Conservation (phyloP, 1,140 invertebrate species). For the Temnothorax nylanderi region DNA sequence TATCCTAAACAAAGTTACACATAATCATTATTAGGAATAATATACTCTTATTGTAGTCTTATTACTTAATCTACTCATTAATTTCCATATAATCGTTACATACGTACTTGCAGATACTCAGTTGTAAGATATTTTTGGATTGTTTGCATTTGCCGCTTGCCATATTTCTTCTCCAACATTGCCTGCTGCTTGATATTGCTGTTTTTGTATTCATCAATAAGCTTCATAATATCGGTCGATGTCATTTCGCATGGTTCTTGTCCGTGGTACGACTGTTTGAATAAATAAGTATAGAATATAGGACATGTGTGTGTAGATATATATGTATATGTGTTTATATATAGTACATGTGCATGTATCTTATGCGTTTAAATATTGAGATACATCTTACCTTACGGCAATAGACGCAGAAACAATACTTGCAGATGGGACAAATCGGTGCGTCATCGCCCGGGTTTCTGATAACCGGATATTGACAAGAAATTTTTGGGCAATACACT, state of each 20-base stretch:
- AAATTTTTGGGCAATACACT: conserved; percentile 86
- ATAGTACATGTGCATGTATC: neutral
- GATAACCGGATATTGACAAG: conserved; percentile 87
- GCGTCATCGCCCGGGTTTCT: conserved; percentile 83
- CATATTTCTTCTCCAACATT: conserved; percentile 67
- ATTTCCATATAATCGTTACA: conserved; percentile 11
- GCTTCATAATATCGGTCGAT: conserved; percentile 12
- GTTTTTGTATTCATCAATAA: conserved; percentile 66
- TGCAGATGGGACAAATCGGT: conserved; percentile 86
- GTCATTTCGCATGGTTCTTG: conserved; percentile 61
- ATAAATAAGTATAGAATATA: conserved; percentile 8
- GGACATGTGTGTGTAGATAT: neutral
- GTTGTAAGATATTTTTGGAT: conserved; percentile 67
- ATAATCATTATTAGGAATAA: neutral
- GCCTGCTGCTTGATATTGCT: conserved; percentile 17
- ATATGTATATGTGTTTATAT: neutral
- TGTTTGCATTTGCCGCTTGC: conserved; percentile 64
- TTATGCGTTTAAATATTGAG: neutral
- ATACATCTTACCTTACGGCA: conserved; percentile 85
- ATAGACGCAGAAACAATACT: conserved; percentile 87
- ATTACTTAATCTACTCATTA: conserved; percentile 1
- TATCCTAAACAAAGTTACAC: conserved; percentile 66
- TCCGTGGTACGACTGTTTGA: conserved; percentile 70
- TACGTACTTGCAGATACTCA: conserved; percentile 64
- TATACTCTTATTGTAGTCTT: neutral